Evolutionary conservation across 2,113 vertebrate species (phyloP), one percentile per base, ranked within the genome.

Genomic region (Gallinago paraguaiae): DNA sequence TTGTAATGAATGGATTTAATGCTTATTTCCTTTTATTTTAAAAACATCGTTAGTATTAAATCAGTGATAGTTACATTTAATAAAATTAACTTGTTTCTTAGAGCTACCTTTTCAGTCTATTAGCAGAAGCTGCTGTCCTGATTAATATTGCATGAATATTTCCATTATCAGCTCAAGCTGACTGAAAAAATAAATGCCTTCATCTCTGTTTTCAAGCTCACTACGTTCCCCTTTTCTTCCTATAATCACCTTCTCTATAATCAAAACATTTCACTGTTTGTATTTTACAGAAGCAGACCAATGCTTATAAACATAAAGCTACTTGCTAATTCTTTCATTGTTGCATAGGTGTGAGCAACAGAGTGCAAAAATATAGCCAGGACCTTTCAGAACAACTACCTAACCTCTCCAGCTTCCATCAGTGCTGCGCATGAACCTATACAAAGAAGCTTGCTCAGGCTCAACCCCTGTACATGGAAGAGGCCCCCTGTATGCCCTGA

Each of bases 331-430:
- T 15, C 46, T 20, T 33, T 33, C 43, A 13, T 14, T 11, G 9
- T 22, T 46, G 30, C 18, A 6, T 2, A 22, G 4, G 39, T 37
- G 53, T 22, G 20, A 30, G 23, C 27, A 3, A 22, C n/a, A 14
- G 31, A 28, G 27, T 5, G 13, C 9, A 53, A 4, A 13, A 12
- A 13, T 2, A 1, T 1, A n/a, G 25, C 11, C 2, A 1, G 20
- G 46, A 4, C 15, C 27, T 43, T 13, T 43, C 54, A 33, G 50
- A 69, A 54, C 9, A 1, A 13, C 43, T 51, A 37, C 48, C 46
- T 68, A 11, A 37, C 24, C 24, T 46, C 23, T 31, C 19, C 71
- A 74, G 43, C 53, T 51, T 48, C 59, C 13, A 20, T 0, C 25
- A 19, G 4, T 33, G 33, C 28, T 67, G 51, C 82, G 13, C 18